phyloP scores from a whole-genome alignment of 2,113 vertebrate species.

The Muntiacus muntjak region DNA sequence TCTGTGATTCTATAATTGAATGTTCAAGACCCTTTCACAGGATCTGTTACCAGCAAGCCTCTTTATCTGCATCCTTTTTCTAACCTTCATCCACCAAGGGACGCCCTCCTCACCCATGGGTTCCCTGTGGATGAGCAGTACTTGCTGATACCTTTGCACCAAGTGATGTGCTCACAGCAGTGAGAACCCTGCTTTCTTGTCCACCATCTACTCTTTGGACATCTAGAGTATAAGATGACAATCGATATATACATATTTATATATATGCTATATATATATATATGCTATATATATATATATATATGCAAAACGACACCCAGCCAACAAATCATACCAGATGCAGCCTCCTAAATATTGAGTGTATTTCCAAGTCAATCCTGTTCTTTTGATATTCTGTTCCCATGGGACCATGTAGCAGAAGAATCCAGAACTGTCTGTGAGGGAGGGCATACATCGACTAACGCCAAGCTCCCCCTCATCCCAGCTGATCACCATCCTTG shows the following conservation, averaged over 20 bases:
- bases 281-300: no score
- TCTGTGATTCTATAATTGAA: background rate
- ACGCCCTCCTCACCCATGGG: background rate
- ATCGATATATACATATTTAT: no score
- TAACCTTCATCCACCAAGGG: background rate
- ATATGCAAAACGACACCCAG: background rate
- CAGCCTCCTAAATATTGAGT: background rate
- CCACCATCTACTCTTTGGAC: background rate
- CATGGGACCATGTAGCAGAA: accelerated
- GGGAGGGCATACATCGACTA: no score
- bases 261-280: no score
- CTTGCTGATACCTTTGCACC: background rate
- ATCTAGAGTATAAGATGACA: background rate
- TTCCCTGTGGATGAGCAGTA: background rate
- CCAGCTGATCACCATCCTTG: background rate
- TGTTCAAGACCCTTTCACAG: background rate
- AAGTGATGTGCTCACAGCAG: background rate
- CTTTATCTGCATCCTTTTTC: background rate
- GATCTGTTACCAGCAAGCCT: background rate
- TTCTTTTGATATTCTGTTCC: background rate
- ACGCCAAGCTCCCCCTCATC: background rate
- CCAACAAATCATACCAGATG: background rate
- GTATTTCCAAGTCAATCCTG: background rate
- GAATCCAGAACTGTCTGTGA: background rate
- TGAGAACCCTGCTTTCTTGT: background rate